Base-by-base conservation (phyloP, 2,888 invertebrate species). In the Minunthozetes semirufus region DNA sequence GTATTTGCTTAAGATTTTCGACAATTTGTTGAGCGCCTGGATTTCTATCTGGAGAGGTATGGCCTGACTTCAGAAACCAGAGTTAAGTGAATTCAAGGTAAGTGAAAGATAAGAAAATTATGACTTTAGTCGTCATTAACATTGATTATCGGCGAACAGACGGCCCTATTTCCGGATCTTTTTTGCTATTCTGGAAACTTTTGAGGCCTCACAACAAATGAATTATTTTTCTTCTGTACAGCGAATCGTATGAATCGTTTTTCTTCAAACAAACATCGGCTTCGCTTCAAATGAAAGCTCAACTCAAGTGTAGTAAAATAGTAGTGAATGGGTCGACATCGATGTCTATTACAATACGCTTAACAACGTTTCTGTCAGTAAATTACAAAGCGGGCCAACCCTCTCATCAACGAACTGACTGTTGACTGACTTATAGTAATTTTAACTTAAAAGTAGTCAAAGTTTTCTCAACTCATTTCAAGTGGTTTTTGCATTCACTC, bases 121-220 rank as follows among this genome's bases (percentile, higher is more conserved):
- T 42, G 68, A 68, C 11, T 61, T 61, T 42, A 42, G 68, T 15
- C 68, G 46, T 68, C 68, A 68, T 68, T 68, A 68, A 42, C 68
- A 42, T 56, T 68, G 68, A 68, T 68, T 68, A 42, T 42, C 42
- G 13, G 42, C 68, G 22, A 22, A 22, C 11, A 68, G 68, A 68
- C 68, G 68, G 42, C 68, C 38, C 68, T 68, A 68, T 68, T 68
- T 68, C 68, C 68, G 68, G 68, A 68, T 68, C 68, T 68, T 68
- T 33, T 68, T 68, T 63, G 68, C 42, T 68, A 22, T 42, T 42
- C n/a, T 25, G 25, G 56, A 33, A 42, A 22, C 42, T 22, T n/a
- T 15, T 9, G 22, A 68, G 68, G 68, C 68, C 68, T 68, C 68
- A 68, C 68, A 68, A 61, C 38, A 42, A 68, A n/a, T 19, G 42